Evolutionary conservation across 2,888 invertebrate species (phyloP).

Genomic region (Plemyria rubiginata): DNA sequence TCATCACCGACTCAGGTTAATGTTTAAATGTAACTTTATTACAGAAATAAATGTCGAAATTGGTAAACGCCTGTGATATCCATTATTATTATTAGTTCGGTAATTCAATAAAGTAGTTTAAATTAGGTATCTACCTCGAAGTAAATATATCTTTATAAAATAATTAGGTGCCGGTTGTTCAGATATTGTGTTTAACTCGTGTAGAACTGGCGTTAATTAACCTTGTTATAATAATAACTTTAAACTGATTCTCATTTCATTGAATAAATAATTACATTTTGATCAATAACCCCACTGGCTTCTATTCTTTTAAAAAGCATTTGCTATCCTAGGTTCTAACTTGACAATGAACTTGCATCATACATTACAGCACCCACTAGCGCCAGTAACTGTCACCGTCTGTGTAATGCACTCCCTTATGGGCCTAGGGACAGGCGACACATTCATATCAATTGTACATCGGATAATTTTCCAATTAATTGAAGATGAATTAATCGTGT

Average conservation of each 20-base stretch:
- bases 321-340: no score
- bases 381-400: constrained; percentile 15
- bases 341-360: no score
- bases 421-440: constrained; percentile 28
- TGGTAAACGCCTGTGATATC: neutral
- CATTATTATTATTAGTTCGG: neutral
- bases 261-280: no score
- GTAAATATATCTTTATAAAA: no score
- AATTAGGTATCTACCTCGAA: no score
- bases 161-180: no score
- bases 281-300: no score
- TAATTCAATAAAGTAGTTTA: neutral
- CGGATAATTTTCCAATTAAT: constrained; percentile 50
- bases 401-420: constrained; percentile 6
- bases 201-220: no score
- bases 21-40: neutral
- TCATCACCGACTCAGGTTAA: neutral
- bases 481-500: constrained; percentile 26
- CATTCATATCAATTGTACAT: constrained; percentile 49
- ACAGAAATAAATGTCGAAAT: constrained; percentile 3
- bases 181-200: no score
- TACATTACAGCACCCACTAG: constrained; percentile 3
- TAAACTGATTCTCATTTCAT: no score
- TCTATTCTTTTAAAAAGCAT: no score
- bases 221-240: no score